phyloP scores from a whole-genome alignment of 2,113 vertebrate species.

The Galbula dea region DNA sequence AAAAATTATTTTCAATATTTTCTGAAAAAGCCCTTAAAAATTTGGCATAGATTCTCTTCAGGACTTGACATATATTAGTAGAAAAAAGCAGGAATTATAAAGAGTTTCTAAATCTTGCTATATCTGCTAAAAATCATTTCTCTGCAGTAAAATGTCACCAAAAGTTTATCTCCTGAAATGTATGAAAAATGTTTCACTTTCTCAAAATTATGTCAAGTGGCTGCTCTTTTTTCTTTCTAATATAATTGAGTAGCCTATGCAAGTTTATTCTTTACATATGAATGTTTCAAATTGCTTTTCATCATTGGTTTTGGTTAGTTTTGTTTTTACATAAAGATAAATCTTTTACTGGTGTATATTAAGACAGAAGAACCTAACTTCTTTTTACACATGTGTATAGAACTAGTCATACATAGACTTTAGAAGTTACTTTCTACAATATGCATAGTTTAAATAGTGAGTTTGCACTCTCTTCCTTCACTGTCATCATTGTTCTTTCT shows the following conservation, averaged over 20 bases:
- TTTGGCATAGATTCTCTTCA: not conserved
- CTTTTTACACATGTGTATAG: not conserved
- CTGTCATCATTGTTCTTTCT: not conserved
- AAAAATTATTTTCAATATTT: not conserved
- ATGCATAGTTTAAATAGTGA: not conserved
- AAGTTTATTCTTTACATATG: not conserved
- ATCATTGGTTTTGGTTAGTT: not conserved
- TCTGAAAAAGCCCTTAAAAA: not conserved
- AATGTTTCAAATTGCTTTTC: not conserved
- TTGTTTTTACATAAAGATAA: not conserved
- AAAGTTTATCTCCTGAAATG: not conserved
- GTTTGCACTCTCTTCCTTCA: not conserved
- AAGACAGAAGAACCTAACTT: not conserved
- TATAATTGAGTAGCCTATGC: not conserved
- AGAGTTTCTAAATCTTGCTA: not conserved
- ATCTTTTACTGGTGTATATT: not conserved
- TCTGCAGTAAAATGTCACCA: not conserved
- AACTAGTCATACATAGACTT: not conserved
- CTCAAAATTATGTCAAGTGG: not conserved
- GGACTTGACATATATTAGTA: not conserved
- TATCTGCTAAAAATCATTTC: not conserved
- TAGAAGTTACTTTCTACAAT: not conserved
- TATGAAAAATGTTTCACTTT: not conserved
- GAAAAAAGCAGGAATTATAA: not conserved
- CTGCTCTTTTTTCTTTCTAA: not conserved